Evolutionary conservation across 2,113 vertebrate genomes (phyloP), one percentile per base, ranked within the genome.

Genomic region (Tichodroma muraria): DNA sequence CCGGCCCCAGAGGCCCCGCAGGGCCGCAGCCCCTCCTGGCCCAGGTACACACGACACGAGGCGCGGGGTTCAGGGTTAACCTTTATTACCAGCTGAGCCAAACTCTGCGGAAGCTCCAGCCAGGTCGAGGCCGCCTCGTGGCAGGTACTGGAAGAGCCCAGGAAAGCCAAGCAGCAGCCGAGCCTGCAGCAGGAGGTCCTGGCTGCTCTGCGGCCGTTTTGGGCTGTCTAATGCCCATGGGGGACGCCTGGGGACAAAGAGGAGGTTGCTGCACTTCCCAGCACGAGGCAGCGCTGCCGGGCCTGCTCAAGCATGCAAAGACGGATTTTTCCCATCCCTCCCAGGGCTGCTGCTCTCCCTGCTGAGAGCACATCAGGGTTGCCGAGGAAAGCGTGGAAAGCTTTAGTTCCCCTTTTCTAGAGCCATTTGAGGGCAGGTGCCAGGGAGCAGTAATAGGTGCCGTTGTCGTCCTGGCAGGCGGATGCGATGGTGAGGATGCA

Each of bases 381-480:
- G 19, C 60, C 15, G 6, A 25, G 18, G 52, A 28, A 79, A 65
- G 49, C 0, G 3, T 37, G 1, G 40, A 53, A 33, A 69, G 35
- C 63, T 79, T 27, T 12, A 17, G 11, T 16, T 40, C 16, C 16
- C 25, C 0, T 0, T 44, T 30, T 15, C 91, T 96, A 96, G 77
- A 88, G 25, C 77, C 86, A 69, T 2, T 1, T 23, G 49, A 76
- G 38, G 80, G 72, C 9, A 2, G 0, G 8, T 5, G 25, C 11
- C 45, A 97, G 53, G 15, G 92, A 68, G 18, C 96, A 97, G 89
- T 93, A 97, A 5, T 96, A 97, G 20, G 8, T 93, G 75, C 85
- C 96, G 0, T 66, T 76, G 86, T 97, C 96, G 0, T 97, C 94
- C 6, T 81, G 61, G 64, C 40, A 3, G 66, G 42, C 37, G 0